Base-by-base conservation (phyloP, 2,113 vertebrate genomes). In the Cynocephalus volans region DNA sequence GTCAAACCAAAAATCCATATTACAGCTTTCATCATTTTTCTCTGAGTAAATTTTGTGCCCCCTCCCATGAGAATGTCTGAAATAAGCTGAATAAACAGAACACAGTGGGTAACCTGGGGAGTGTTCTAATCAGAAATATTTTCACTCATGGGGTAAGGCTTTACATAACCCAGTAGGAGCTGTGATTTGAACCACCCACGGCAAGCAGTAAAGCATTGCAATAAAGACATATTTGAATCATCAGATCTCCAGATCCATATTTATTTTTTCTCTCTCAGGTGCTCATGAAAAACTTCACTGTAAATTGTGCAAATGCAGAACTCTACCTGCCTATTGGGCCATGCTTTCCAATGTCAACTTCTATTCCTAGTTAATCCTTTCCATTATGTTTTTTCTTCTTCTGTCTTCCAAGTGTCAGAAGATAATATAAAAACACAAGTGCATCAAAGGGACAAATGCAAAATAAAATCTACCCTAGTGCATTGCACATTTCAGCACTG, bases 51-150 rank as follows among this genome's bases (percentile, higher is more conserved):
- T 95, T 92, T 65, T 73, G 87, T 80, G 75, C 77, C 93, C 94
- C 93, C 72, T 88, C 75, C 21, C 58, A 82, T 72, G 62, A 72
- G 95, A 97, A 95, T 92, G 89, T 97, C 93, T 97, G 93, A 97
- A 98, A 98, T 98, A 97, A 98, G 96, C 98, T 98, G 97, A 97
- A 94, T 70, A 98, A 98, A 98, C 94, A 98, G 72, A 93, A 82
- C 97, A 52, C 97, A 97, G 97, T 95, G 48, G 92, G 96, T 96
- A 88, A 97, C 95, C 96, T 80, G 90, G 96, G 90, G 96, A 97
- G 94, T 96, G 98, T 97, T 97, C 95, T 96, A 93, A 97, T 98
- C 94, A 97, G 98, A 97, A 98, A 98, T 98, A 96, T 98, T 98
- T 98, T 98, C 93, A 96, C 95, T 97, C 97, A 88, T 95, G 92